Evolutionary conservation across 2,888 invertebrate genomes (phyloP).

Genomic region (Agrochola circellaris): DNA sequence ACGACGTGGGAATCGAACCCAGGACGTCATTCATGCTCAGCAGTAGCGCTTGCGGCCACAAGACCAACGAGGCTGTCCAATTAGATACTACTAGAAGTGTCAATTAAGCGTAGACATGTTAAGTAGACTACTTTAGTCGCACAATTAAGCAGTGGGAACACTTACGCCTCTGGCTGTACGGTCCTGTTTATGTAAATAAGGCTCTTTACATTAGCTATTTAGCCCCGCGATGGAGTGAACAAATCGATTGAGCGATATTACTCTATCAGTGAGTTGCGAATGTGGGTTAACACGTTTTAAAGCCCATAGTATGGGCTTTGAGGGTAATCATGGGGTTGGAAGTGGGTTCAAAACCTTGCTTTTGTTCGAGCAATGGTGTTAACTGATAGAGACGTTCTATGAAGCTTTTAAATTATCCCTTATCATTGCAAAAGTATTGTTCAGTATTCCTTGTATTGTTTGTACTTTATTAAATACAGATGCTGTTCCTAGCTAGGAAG

Average conservation of each 20-base stretch:
- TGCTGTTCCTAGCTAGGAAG: neutral
- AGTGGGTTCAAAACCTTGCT: neutral
- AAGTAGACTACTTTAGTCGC: neutral
- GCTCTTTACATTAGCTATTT: conserved; percentile 8
- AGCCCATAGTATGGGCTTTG: neutral
- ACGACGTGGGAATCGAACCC: neutral
- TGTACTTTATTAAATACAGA: neutral
- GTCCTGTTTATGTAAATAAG: conserved; percentile 13
- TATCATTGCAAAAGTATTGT: neutral
- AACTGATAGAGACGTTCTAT: neutral
- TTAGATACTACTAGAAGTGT: neutral
- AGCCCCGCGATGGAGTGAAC: neutral
- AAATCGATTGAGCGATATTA: conserved; percentile 13
- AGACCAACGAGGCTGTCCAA: neutral
- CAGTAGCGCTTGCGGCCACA: neutral
- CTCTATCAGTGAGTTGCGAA: neutral
- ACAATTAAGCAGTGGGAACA: neutral
- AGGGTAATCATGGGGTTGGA: too few species aligned
- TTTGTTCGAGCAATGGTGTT: neutral
- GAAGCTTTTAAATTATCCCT: neutral
- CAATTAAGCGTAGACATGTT: neutral
- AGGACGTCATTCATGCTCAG: neutral
- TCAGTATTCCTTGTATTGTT: neutral
- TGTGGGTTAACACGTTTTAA: neutral
- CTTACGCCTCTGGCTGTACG: neutral